Percentiles rank a stretch among this genome's conserved stretches.
Conservation (phyloP, 2,113 vertebrate species). For the Sebastes fasciatus region DNA sequence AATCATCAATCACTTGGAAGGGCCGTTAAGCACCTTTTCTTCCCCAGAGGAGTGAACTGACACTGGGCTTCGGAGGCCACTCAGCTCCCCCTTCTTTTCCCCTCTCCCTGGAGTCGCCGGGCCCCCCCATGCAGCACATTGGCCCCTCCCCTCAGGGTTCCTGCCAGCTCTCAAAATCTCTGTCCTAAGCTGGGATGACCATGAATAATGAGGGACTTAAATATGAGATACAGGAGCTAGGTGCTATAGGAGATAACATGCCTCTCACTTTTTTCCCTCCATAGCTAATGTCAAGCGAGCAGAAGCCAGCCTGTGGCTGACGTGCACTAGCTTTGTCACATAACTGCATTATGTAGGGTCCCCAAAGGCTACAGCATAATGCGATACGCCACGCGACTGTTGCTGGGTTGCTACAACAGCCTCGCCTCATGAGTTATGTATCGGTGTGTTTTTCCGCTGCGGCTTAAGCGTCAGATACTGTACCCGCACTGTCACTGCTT, state of each 20-base stretch:
- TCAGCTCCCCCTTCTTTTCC: neutral
- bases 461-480: constrained; percentile 54
- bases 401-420: constrained; percentile 65
- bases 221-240: constrained; percentile 38
- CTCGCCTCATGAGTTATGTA: constrained; percentile 74
- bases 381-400: constrained; percentile 53
- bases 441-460: constrained; percentile 55
- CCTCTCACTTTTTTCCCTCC: constrained; percentile 29
- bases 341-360: constrained; percentile 79
- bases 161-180: constrained; percentile 24
- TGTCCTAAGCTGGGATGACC: constrained; percentile 44
- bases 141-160: neutral
- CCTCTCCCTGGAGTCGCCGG: neutral
- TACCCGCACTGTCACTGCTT: constrained; percentile 48
- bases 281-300: constrained; percentile 51
- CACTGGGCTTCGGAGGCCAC: constrained; percentile 36
- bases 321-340: constrained; percentile 76
- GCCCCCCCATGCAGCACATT: neutral
- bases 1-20: constrained; percentile 66
- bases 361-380: constrained; percentile 78
- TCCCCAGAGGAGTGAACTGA: constrained; percentile 47
- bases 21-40: constrained; percentile 63
- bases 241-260: constrained; percentile 37
- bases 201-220: constrained; percentile 58
- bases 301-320: constrained; percentile 72